phyloP scores from a whole-genome alignment of 2,888 invertebrate genomes.

The Trimorus sp. region DNA sequence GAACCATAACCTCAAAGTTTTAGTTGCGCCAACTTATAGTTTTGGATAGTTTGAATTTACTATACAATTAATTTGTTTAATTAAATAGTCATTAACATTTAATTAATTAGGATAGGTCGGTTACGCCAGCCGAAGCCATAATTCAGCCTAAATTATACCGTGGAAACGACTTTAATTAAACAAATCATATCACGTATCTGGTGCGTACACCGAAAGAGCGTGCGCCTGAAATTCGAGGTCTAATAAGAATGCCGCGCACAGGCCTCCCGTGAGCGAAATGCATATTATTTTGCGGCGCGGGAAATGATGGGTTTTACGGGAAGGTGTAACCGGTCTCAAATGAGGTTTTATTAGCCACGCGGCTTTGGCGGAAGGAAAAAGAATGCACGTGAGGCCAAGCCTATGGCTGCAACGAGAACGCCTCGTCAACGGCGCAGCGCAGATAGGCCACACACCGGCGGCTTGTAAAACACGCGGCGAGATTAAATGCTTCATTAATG shows the following conservation, averaged over 20 bases:
- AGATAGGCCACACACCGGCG: slow-evolving; percentile 80
- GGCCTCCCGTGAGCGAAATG: not conserved
- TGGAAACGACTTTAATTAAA: slow-evolving; percentile 41
- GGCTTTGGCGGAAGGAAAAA: slow-evolving; percentile 62
- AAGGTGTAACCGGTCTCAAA: slow-evolving; percentile 78
- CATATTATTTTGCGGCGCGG: slow-evolving; percentile 30
- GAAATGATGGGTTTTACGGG: slow-evolving; percentile 58
- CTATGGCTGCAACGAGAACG: slow-evolving; percentile 69
- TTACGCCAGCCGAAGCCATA: slow-evolving; percentile 20
- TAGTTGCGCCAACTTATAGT: no score
- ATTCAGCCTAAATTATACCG: slow-evolving; percentile 30
- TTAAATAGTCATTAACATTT: slow-evolving; percentile 55
- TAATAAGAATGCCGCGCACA: not conserved
- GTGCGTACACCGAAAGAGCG: slow-evolving; percentile 13
- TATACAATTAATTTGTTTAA: no score
- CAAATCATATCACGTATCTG: slow-evolving; percentile 27
- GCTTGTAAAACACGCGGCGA: slow-evolving; percentile 81
- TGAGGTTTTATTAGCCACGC: slow-evolving; percentile 77
- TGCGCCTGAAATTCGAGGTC: slow-evolving; percentile 6
- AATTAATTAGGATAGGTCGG: slow-evolving; percentile 51
- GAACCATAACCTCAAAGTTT: no score
- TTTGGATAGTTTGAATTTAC: no score
- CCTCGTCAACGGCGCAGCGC: slow-evolving; percentile 75
- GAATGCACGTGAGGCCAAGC: slow-evolving; percentile 58
- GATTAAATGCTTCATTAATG: slow-evolving; percentile 82